phyloP scores from a whole-genome alignment of 2,113 vertebrate genomes.

The Leuciscus idus region DNA sequence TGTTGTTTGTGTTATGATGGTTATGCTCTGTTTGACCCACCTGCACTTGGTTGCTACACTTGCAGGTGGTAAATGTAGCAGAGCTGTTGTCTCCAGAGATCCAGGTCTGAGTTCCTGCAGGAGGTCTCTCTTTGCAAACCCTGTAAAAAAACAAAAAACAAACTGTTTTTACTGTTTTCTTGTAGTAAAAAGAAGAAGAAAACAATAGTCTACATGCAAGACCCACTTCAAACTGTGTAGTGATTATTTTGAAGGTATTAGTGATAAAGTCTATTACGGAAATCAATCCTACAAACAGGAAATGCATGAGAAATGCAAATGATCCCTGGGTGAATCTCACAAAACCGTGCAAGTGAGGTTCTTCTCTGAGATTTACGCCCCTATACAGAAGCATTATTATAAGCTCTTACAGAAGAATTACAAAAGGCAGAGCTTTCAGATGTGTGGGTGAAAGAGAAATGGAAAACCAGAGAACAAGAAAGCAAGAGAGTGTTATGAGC shows the following conservation, averaged over 20 bases:
- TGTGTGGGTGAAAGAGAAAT: slow-evolving; percentile 51
- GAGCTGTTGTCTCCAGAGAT: slow-evolving; percentile 73
- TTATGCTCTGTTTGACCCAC: slow-evolving; percentile 61
- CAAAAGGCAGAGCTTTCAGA: slow-evolving; percentile 45
- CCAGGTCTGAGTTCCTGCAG: slow-evolving; percentile 77
- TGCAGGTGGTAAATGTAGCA: slow-evolving; percentile 77
- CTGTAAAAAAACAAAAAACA: not conserved
- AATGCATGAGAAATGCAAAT: slow-evolving; percentile 75
- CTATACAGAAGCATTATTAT: slow-evolving; percentile 53
- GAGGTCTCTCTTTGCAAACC: slow-evolving; percentile 15
- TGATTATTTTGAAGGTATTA: not conserved
- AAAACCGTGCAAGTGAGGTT: not conserved
- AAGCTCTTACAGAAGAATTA: slow-evolving; percentile 60
- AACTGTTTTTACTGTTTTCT: not conserved
- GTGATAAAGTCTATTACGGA: slow-evolving; percentile 38
- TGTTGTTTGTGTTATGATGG: not conserved
- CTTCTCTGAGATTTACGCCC: slow-evolving; percentile 15
- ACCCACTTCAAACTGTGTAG: not conserved
- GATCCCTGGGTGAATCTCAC: slow-evolving; percentile 27
- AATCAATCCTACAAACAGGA: slow-evolving; percentile 68
- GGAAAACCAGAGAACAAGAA: slow-evolving; percentile 25
- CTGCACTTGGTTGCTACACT: slow-evolving; percentile 77
- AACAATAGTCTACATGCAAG: not conserved
- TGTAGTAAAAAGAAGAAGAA: not conserved
- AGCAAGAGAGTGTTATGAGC: not conserved